Evolutionary conservation across 2,888 invertebrate species (phyloP).

Genomic region (Chydorus sphaericus): DNA sequence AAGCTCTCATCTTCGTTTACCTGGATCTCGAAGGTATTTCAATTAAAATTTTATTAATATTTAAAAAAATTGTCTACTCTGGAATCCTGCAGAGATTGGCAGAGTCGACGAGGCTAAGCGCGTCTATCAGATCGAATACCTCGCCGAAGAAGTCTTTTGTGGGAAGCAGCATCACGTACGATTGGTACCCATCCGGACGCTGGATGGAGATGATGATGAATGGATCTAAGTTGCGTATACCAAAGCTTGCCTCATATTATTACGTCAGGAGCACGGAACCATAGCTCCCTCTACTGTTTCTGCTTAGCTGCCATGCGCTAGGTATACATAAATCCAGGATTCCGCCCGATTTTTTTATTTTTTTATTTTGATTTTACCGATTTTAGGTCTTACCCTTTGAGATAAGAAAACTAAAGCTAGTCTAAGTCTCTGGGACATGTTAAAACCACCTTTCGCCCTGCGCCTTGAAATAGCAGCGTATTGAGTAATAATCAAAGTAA

Average conservation of each 20-base stretch:
- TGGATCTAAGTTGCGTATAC: conserved; percentile 88
- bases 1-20: conserved; percentile 85
- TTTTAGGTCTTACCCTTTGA: too few relatives aligned
- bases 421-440: too few relatives aligned
- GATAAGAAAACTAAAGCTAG: too few relatives aligned
- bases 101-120: conserved; percentile 63
- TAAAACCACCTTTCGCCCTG: too few relatives aligned
- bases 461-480: too few relatives aligned
- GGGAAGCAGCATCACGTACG: conserved; percentile 85
- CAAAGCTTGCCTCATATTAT: conserved; percentile 63
- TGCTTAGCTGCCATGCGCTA: conserved; percentile 89
- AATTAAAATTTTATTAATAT: too few relatives aligned
- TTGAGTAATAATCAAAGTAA: too few relatives aligned
- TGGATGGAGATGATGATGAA: conserved; percentile 91
- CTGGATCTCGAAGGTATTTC: conserved; percentile 59
- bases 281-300: conserved; percentile 46
- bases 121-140: conserved; percentile 60
- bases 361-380: too few relatives aligned
- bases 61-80: too few relatives aligned
- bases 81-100: conserved; percentile 57
- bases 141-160: conserved; percentile 70
- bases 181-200: conserved; percentile 76
- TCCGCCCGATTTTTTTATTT: too few relatives aligned
- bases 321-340: too few relatives aligned
- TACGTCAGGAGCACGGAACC: conserved; percentile 32